Base-by-base conservation (phyloP, 1,140 invertebrate species). In the Nautilus pompilius region DNA sequence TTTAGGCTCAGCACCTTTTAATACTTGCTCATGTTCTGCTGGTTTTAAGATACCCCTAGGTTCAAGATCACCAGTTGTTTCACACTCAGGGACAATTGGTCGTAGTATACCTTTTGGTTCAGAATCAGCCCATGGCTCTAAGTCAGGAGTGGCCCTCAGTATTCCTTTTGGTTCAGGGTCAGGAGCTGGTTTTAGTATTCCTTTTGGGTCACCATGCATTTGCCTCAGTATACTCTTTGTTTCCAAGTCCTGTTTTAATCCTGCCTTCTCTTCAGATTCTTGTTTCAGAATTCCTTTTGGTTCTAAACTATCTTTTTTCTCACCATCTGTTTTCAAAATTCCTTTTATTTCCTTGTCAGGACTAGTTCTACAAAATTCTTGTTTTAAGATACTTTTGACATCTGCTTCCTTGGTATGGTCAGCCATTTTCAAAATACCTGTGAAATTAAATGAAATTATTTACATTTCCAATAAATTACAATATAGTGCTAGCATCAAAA, bases 361-460 rank as follows among this genome's bases (percentile, higher is more conserved):
- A 36, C 48, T 49, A 6, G 30, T 33, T 29, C 58, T 30, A 10
- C n/a, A 13, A 22, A 41, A 33, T 28, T 66, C 56, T 4, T 58
- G 32, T 46, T 67, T 67, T 41, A 70, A 36, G 29, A 70, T 70
- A 33, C 68, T 62, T 22, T 56, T 62, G 10, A 64, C 59, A 20
- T 67, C 65, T 28, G 58, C 51, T 20, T 66, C 58, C 29, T 62
- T 60, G 13, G 48, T 26, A 28, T 29, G 26, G 22, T 60, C 59
- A 49, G 59, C 32, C 10, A 41, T 67, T 58, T 80, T 80, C 65
- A 80, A 54, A 49, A 80, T 77, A 28, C 78, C 76, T 73, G 68
- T 26, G 67, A 46, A 46, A 46, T 4, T 4, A 46, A 46, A 46
- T 10, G 24, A 46, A 4, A 46, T 46, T 20, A 3, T n/a, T n/a